Conservation (phyloP, 2,113 vertebrate species). For the Plotosus lineatus region DNA sequence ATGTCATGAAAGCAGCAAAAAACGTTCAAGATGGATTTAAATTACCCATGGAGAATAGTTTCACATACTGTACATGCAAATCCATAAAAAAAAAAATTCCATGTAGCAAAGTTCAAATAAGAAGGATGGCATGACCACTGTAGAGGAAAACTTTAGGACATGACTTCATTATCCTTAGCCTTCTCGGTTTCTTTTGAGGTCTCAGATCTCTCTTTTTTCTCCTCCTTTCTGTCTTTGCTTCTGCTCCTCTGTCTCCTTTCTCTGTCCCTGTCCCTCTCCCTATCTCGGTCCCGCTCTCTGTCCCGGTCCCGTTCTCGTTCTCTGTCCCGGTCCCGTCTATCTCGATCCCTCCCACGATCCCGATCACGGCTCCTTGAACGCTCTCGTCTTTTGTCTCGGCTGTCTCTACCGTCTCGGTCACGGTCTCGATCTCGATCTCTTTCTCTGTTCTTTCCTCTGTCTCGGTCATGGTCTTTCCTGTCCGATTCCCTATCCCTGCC, state of each 20-base stretch:
- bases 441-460: slow-evolving; percentile 56
- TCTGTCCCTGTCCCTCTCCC: slow-evolving; percentile 71
- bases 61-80: slow-evolving; percentile 49
- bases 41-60: slow-evolving; percentile 55
- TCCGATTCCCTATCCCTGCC: slow-evolving; percentile 52
- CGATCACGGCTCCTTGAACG: slow-evolving; percentile 52
- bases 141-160: slow-evolving; percentile 53
- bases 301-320: slow-evolving; percentile 59
- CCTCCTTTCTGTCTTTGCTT: slow-evolving; percentile 70
- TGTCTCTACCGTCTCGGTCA: slow-evolving; percentile 51
- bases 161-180: slow-evolving; percentile 64
- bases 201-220: slow-evolving; percentile 81
- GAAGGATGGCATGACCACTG: background rate
- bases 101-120: slow-evolving; percentile 45
- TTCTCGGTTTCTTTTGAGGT: slow-evolving; percentile 73
- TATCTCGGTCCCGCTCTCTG: slow-evolving; percentile 65
- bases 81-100: background rate
- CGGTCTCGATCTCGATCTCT: slow-evolving; percentile 52
- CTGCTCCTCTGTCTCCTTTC: slow-evolving; percentile 51
- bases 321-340: slow-evolving; percentile 42
- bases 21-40: slow-evolving; percentile 34
- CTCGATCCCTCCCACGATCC: slow-evolving; percentile 50
- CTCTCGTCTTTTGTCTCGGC: slow-evolving; percentile 50
- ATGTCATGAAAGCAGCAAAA: slow-evolving; percentile 1
- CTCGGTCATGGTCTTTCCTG: slow-evolving; percentile 59